Base-by-base conservation (phyloP, 2,797 vertebrate genomes). In the Epinephelus coioides region DNA sequence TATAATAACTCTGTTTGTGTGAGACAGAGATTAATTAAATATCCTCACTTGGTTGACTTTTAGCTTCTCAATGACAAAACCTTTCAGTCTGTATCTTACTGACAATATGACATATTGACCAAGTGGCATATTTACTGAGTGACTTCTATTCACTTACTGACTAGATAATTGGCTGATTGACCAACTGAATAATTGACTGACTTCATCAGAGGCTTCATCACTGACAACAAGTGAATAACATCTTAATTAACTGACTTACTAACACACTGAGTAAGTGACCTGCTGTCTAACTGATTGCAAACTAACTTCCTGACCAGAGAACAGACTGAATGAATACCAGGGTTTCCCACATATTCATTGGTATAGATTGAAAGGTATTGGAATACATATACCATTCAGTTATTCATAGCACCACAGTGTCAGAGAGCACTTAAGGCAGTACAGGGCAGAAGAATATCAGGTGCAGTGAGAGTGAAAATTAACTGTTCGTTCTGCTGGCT, bases 1-100 rank as follows among this genome's bases (percentile, higher is more conserved):
- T 60, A 57, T 17, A 64, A 68, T 75, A 55, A 69, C 49, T 17
- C 27, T 65, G 54, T 60, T 57, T 69, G 51, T 68, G 59, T 46
- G 30, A 13, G 43, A n/a, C 17, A 47, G 18, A 18, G 19, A 50
- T 76, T 18, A 43, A 38, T 34, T 54, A 62, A 23, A 6, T 34
- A 9, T 59, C 65, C 30, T 67, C 34, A 8, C 27, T 2, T 25
- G 15, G 6, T 55, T 18, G 69, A 62, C 62, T 47, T 62, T 30
- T 38, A 19, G 51, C 30, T 10, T 50, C 51, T 72, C 17, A 14
- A 2, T 50, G 19, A 71, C 11, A 11, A 23, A 59, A 50, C 44
- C 30, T 11, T 4, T n/a, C 17, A 1, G 2, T 23, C 19, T 34
- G 1, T 14, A 23, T 40, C 15, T 44, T 0, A 5, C 9, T 19